phyloP scores from a whole-genome alignment of 2,888 invertebrate genomes.

The Eudasyphora cyanicolor region DNA sequence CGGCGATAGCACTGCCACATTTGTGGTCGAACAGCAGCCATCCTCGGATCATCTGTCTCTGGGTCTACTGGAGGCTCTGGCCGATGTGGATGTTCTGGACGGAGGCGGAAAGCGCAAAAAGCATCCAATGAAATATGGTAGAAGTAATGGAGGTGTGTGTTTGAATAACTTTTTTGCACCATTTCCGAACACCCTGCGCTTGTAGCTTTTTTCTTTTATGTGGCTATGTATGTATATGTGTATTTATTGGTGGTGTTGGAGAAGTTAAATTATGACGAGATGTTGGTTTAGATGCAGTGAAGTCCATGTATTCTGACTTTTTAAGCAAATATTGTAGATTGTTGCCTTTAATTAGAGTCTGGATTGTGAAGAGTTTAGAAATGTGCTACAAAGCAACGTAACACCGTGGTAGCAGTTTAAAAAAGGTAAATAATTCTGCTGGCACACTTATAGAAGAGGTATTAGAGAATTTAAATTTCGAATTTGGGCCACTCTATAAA shows the following conservation, averaged over 20 bases:
- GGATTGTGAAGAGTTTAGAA: background rate
- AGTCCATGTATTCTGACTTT: no score
- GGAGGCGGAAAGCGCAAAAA: conserved; percentile 71
- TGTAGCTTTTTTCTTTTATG: background rate
- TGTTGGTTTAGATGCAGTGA: no score
- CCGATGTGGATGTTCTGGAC: conserved; percentile 66
- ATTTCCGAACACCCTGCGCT: conserved; percentile 69
- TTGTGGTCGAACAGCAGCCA: conserved; percentile 67
- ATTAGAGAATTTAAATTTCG: no score
- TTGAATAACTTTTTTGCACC: conserved; percentile 77
- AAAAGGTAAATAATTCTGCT: no score
- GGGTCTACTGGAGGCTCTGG: conserved; percentile 73
- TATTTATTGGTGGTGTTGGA: no score
- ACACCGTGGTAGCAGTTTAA: no score
- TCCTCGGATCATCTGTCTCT: conserved; percentile 70
- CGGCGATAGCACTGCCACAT: conserved; percentile 42
- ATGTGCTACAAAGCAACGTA: background rate
- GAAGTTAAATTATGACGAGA: no score
- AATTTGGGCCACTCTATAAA: no score
- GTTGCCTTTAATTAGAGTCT: background rate
- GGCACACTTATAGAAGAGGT: no score
- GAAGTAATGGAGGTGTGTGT: conserved; percentile 79
- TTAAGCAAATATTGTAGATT: background rate
- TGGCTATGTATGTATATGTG: background rate
- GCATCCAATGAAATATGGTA: conserved; percentile 79